Evolutionary conservation across 1,140 invertebrate genomes (phyloP), one percentile per base, ranked within the genome.

Genomic region (Platyscapa corneri): DNA sequence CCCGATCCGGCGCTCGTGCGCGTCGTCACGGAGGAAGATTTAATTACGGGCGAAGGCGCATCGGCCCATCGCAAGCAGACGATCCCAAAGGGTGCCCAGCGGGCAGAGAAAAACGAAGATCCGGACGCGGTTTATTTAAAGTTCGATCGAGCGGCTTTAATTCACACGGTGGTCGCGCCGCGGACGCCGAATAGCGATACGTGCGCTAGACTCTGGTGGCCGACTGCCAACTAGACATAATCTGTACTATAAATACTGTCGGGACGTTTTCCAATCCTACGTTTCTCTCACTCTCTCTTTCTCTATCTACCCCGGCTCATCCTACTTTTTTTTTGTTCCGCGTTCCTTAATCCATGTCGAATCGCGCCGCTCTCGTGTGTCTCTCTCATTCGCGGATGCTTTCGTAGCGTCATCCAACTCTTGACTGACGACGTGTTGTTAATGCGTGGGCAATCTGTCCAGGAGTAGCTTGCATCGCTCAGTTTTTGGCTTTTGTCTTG

Each of bases 201-300:
- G 20, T 27, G 23, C 20, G n/a, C 37, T n/a, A 74, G 37, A 74
- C 80, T 30, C 49, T 39, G 37, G 30, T 83, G 83, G 83, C 77
- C 37, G 1, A 37, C 65, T 85, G 83, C 83, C 83, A 85, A 74
- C 46, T 64, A 77, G 60, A 74, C 30, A 49, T 56, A 77, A 85
- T 76, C 32, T 67, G 7, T 1, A 42, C 83, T 85, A 85, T 80
- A 85, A 85, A 85, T 85, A 85, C 75, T 49, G 0, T 23, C 30
- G 37, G 65, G 27, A 65, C 39, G 65, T 42, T 53, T 64, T 49
- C 60, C 78, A 65, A 67, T 56, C 23, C 75, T 79, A 53, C 64
- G 42, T 83, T 56, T 76, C 72, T 82, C 72, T 53, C n/a, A 27
- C 16, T 79, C 76, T 42, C 46, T 76, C 34, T 76, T 46, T 12